Evolutionary conservation across 2,113 vertebrate species (phyloP).

Genomic region (Vombatus ursinus): DNA sequence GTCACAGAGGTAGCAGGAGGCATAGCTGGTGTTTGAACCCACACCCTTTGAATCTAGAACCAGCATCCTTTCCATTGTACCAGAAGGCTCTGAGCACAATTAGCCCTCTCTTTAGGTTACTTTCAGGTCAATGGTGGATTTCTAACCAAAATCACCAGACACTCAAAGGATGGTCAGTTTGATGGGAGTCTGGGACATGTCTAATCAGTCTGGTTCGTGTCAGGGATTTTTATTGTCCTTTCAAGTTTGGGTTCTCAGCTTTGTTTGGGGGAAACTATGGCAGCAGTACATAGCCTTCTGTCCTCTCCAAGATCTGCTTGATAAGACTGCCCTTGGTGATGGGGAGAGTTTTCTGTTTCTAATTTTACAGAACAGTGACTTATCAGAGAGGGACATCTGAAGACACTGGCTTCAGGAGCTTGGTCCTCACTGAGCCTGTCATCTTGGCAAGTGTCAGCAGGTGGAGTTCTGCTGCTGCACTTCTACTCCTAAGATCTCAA

Average conservation of each 20-base stretch:
- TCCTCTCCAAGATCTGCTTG: slow-evolving; percentile 5
- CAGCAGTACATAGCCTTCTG: background rate
- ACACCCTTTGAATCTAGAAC: background rate
- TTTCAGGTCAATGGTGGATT: background rate
- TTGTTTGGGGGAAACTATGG: background rate
- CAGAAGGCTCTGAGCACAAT: background rate
- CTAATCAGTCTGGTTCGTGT: background rate
- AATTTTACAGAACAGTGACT: background rate
- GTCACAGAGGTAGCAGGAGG: background rate
- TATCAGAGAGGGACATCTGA: background rate
- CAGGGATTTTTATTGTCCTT: background rate
- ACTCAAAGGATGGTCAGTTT: background rate
- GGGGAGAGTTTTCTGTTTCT: background rate
- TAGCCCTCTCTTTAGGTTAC: background rate
- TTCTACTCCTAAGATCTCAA: background rate
- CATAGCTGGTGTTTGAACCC: background rate
- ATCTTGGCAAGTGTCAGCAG: slow-evolving; percentile 35
- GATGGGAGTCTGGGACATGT: background rate
- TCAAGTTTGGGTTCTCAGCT: slow-evolving; percentile 22
- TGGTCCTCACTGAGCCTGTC: background rate
- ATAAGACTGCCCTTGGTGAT: background rate
- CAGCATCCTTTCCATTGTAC: background rate
- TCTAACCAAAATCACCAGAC: background rate
- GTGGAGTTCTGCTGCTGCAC: slow-evolving; percentile 60
- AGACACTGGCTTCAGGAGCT: background rate